Evolutionary conservation across 2,888 invertebrate genomes (phyloP), one percentile per base, ranked within the genome.

Genomic region (Gnatocerus cornutus): DNA sequence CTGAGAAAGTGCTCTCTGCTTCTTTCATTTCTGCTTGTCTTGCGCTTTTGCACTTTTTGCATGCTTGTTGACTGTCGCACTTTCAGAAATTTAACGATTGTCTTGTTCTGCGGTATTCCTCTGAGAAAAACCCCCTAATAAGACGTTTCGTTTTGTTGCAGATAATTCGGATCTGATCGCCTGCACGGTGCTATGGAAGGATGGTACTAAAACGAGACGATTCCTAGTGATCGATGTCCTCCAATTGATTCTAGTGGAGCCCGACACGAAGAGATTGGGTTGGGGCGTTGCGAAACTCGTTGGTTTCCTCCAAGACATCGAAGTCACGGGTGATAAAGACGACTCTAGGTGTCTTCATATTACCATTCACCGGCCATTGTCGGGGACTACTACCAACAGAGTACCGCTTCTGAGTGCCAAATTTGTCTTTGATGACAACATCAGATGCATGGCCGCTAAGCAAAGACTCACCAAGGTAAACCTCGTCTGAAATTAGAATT

Each of bases 211-310:
- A 86, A 93, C 94, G 74, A 90, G 97, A 43, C 72, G 98, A n/a
- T 99, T 99, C 84, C 87, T 99, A 55, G 99, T 99, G 0, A 98
- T 99, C 45, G 99, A 99, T 83, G 90, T 93, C 13, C 89, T 97
- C 55, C 99, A 99, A 84, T 88, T 99, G 74, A 98, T 99, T 73
- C 88, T 99, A 9, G 99, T 99, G 0, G 99, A 99, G 81, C 99
- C 99, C 0, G 99, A 99, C 82, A 92, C 93, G 45, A 94, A 95
- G 79, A 89, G 95, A 67, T 87, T 99, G 16, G 99, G 99, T 0
- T 99, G 98, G 97, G 99, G 99, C 10, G 95, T 99, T 1, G 98
- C 98, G 0, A 96, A 97, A 84, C 92, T 99, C 74, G 98, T 98
- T 0, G 98, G 98, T 14, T 95, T 96, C 80, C 86, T 99, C 43